Percentiles rank a stretch among this genome's conserved stretches.
Conservation (phyloP, 2,113 vertebrate genomes). For the Nesospiza acunhae region DNA sequence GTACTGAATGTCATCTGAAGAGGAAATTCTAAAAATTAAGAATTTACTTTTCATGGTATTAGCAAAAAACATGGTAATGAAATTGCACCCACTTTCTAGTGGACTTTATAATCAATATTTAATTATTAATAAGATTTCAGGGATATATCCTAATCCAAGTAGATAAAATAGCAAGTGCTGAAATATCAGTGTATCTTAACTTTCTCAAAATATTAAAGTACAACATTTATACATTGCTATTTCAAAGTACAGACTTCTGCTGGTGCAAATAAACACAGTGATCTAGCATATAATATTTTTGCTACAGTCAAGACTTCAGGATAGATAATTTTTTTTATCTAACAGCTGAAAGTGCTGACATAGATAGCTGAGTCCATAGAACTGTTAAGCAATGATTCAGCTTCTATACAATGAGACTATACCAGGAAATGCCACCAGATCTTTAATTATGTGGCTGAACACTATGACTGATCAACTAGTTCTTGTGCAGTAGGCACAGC, state of each 20-base stretch:
- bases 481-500: not conserved
- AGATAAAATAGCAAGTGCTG: not conserved
- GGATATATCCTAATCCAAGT: not conserved
- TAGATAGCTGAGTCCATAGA: not conserved
- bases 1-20: not conserved
- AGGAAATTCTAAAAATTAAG: not conserved
- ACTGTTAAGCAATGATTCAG: not conserved
- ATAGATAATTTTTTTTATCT: not conserved
- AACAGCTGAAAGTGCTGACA: not conserved
- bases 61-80: not conserved
- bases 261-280: not conserved
- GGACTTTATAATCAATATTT: not conserved
- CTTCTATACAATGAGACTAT: not conserved
- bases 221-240: not conserved
- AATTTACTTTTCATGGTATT: not conserved
- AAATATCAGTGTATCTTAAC: not conserved
- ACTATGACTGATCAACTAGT: not conserved
- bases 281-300: not conserved
- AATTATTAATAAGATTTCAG: not conserved
- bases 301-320: not conserved
- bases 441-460: not conserved
- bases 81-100: not conserved
- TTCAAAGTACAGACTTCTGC: not conserved
- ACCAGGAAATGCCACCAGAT: not conserved
- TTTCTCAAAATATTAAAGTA: not conserved